A percentile compares a stretch with the other conserved stretches of the same genome.
Conservation (phyloP, 2,888 invertebrate species). For the Crepidodera aurea region DNA sequence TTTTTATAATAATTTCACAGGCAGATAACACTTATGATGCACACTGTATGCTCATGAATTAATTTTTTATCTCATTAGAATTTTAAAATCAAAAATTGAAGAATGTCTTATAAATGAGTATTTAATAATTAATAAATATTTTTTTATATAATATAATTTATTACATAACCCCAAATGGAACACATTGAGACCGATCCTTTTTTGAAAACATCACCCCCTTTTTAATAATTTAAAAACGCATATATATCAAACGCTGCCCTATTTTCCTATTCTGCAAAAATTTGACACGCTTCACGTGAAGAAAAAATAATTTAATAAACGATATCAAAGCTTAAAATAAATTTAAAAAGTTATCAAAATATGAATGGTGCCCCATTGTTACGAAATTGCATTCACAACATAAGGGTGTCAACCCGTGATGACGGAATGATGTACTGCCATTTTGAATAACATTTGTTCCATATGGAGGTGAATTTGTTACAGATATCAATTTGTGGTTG, state of each 20-base stretch:
- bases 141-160: too few species aligned
- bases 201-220: neutral
- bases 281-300: neutral
- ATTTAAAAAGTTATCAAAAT: slow-evolving; percentile 48
- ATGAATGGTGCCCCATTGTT: slow-evolving; percentile 45
- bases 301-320: slow-evolving; percentile 6
- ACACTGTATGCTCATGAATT: too few species aligned
- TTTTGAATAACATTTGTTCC: slow-evolving; percentile 18
- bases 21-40: too few species aligned
- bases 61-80: too few species aligned
- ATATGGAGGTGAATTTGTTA: neutral
- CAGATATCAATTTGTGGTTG: too few species aligned
- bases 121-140: too few species aligned
- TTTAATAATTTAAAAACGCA: neutral
- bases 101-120: too few species aligned
- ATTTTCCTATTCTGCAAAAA: neutral
- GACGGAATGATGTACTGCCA: slow-evolving; percentile 17
- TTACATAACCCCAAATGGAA: too few species aligned
- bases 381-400: slow-evolving; percentile 31
- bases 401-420: slow-evolving; percentile 16
- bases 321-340: slow-evolving; percentile 42
- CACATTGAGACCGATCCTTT: neutral
- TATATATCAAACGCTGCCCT: neutral
- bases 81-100: too few species aligned
- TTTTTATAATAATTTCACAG: too few species aligned